Percentiles rank a stretch among this genome's conserved stretches.
Evolutionary conservation across 2,797 vertebrate species (phyloP).

Genomic region (Fringilla coelebs): DNA sequence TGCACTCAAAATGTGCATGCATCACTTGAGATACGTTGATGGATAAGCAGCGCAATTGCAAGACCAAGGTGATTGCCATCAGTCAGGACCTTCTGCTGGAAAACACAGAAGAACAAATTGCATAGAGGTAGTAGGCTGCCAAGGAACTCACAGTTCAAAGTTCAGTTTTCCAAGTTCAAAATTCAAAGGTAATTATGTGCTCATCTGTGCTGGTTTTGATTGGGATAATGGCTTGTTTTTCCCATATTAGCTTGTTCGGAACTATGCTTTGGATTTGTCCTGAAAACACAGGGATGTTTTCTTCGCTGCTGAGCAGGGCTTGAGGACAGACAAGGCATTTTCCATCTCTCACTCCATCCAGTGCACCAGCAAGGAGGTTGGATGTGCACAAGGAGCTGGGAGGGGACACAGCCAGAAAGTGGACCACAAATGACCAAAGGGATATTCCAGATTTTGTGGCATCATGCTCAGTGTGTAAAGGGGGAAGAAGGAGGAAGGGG

Average conservation of each 20-base stretch:
- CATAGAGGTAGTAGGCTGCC: not conserved
- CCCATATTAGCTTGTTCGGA: not conserved
- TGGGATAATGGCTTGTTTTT: not conserved
- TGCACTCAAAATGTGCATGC: fast-evolving
- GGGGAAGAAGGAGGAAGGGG: not conserved
- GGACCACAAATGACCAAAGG: not conserved
- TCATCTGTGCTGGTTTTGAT: not conserved
- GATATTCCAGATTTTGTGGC: not conserved
- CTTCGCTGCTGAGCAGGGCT: not conserved
- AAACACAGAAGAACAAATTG: not conserved
- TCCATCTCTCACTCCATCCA: not conserved
- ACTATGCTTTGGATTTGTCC: not conserved
- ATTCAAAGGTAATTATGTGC: not conserved
- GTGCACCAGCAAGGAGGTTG: not conserved
- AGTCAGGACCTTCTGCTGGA: not conserved
- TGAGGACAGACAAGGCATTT: not conserved
- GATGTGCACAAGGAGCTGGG: not conserved
- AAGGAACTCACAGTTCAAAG: too few species aligned
- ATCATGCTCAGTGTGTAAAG: not conserved
- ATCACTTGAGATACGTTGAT: fast-evolving
- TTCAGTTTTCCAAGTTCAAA: not conserved
- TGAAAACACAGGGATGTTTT: not conserved
- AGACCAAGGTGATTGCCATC: not conserved
- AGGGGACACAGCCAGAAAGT: not conserved
- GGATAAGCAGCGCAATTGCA: not conserved